A percentile compares a stretch with the other conserved stretches of the same genome.
Conservation (phyloP, 2,113 vertebrate species). For the Macrotis lagotis region DNA sequence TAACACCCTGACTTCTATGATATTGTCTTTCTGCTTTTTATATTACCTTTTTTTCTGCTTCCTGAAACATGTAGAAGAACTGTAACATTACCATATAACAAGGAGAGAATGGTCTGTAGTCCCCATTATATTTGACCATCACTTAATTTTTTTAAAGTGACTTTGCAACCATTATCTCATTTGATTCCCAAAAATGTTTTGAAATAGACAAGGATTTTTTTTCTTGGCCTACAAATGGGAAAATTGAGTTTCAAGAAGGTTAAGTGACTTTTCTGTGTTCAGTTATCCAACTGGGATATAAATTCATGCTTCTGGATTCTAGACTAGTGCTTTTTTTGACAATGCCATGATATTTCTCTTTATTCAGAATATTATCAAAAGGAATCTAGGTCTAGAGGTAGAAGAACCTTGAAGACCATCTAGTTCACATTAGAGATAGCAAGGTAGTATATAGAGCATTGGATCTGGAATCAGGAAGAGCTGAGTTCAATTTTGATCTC, state of each 20-base stretch:
- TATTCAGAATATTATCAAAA: background rate
- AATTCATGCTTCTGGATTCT: background rate
- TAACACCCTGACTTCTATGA: background rate
- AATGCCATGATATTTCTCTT: background rate
- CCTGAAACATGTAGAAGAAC: background rate
- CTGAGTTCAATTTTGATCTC: background rate
- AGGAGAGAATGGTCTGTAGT: background rate
- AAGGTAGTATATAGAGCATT: background rate
- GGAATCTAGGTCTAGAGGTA: background rate
- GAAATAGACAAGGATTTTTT: background rate
- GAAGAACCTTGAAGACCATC: background rate
- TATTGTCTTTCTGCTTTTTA: background rate
- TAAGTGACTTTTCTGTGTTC: conserved; percentile 8
- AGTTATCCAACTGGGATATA: background rate
- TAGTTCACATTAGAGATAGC: background rate
- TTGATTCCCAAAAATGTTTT: conserved; percentile 24
- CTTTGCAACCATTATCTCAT: conserved; percentile 2
- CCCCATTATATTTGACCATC: background rate
- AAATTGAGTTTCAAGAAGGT: background rate
- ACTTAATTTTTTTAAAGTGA: background rate
- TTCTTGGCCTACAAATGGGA: background rate
- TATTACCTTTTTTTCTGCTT: background rate
- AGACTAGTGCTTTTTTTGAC: background rate
- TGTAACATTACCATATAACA: background rate
- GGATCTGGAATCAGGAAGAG: background rate